phyloP scores from a whole-genome alignment of 2,888 invertebrate genomes.

The Eristalis tenax region DNA sequence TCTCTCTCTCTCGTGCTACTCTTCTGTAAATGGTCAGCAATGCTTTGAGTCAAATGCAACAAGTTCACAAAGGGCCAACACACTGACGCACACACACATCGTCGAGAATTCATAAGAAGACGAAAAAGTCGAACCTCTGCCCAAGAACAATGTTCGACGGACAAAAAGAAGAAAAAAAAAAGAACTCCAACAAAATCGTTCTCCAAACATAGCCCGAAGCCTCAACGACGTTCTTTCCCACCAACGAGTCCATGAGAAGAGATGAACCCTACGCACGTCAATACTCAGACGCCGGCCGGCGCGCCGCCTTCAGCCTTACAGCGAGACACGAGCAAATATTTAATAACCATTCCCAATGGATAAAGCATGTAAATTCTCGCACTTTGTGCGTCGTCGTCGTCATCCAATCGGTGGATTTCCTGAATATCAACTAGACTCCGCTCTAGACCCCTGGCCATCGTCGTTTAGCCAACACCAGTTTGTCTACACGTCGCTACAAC shows the following conservation, averaged over 20 bases:
- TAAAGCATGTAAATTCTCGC: constrained; percentile 34
- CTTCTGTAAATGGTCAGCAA: too few species aligned
- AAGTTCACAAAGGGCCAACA: too few species aligned
- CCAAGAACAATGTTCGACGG: too few species aligned
- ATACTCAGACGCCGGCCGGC: background rate
- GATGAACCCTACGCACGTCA: constrained; percentile 9
- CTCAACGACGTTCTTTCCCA: constrained; percentile 33
- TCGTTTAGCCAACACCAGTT: background rate
- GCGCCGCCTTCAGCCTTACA: background rate
- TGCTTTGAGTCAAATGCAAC: too few species aligned
- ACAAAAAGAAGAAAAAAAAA: too few species aligned
- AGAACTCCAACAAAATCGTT: background rate
- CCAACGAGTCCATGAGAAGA: background rate
- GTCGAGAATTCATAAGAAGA: too few species aligned
- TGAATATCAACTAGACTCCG: constrained; percentile 23
- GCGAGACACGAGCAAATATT: constrained; percentile 46
- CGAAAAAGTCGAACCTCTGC: too few species aligned
- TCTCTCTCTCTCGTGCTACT: too few species aligned
- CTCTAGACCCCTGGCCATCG: background rate
- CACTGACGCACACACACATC: too few species aligned
- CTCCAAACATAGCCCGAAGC: background rate
- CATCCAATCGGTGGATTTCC: constrained; percentile 2
- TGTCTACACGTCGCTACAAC: background rate
- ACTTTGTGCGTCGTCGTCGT: constrained; percentile 1
- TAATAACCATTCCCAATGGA: constrained; percentile 39